These are phyloP conservation scores for Bovichtus variegatus DNA, from an alignment of 2,797 vertebrate genomes.

Conservation along the genomic window DNA sequence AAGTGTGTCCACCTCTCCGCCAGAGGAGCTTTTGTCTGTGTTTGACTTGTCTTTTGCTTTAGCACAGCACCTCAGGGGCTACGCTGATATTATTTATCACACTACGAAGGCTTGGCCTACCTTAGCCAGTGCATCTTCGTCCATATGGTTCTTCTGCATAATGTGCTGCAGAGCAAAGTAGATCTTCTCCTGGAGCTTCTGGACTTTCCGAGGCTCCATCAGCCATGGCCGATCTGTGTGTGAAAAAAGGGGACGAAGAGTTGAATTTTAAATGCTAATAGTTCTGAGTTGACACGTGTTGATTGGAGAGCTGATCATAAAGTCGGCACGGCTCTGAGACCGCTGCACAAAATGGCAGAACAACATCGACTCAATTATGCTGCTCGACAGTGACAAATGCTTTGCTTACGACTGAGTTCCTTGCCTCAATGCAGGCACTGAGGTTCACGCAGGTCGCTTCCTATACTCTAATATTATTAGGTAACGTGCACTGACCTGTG, in stretches of 20 bases:
- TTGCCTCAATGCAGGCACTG: neutral
- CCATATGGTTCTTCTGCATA: slow-evolving; percentile 99
- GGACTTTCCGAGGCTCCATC: slow-evolving; percentile 98
- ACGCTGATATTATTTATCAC: neutral
- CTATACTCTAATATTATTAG: slow-evolving; percentile 6
- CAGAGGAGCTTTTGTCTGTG: neutral
- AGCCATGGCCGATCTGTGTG: slow-evolving; percentile 95
- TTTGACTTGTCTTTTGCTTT: no score
- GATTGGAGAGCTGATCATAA: neutral
- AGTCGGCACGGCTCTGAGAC: neutral
- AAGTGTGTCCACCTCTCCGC: neutral
- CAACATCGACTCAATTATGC: neutral
- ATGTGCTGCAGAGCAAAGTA: slow-evolving; percentile 99
- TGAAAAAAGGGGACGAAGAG: slow-evolving; percentile 8
- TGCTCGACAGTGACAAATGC: neutral
- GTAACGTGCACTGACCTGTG: slow-evolving; percentile 88
- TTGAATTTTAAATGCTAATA: neutral
- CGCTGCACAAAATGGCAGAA: neutral
- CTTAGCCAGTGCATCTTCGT: slow-evolving; percentile 96
- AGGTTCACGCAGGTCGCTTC: neutral
- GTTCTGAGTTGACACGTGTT: neutral
- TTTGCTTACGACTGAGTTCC: neutral
- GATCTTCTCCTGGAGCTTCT: slow-evolving; percentile 99
- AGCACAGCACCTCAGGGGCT: neutral
- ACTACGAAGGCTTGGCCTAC: slow-evolving; percentile 76